These are phyloP conservation scores for Coremacera marginata DNA, from an alignment of 2,888 invertebrate species.

Conservation along the genomic window DNA sequence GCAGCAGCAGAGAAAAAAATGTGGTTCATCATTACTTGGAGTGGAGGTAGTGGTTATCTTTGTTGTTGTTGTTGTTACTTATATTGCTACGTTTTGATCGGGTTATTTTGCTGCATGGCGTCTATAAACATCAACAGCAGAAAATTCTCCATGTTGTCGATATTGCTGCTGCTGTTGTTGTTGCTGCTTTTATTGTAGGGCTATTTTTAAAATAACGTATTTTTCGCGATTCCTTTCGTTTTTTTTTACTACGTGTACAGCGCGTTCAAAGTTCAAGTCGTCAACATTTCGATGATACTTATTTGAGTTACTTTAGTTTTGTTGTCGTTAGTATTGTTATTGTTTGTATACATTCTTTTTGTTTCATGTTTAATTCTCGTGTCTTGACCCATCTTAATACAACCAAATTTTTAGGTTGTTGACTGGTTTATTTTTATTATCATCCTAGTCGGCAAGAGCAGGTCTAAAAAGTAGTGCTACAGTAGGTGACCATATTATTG, in stretches of 20 bases:
- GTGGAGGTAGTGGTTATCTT: conserved; percentile 13
- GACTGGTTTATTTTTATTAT: too few relatives aligned
- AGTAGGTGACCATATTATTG: too few relatives aligned
- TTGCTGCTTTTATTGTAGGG: neutral
- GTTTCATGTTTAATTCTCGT: neutral
- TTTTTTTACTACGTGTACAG: neutral
- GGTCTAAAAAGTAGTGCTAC: too few relatives aligned
- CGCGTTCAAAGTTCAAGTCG: neutral
- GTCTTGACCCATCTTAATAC: neutral
- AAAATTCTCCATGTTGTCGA: neutral
- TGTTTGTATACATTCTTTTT: neutral
- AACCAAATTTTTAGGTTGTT: too few relatives aligned
- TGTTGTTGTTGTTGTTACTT: neutral
- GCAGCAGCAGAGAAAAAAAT: neutral
- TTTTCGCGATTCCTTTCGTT: neutral
- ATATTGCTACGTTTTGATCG: neutral
- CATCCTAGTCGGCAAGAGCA: too few relatives aligned
- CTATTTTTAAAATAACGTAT: conserved; percentile 23
- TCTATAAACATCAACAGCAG: neutral
- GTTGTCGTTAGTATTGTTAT: neutral
- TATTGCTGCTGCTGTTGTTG: neutral
- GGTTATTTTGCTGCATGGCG: neutral
- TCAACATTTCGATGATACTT: neutral
- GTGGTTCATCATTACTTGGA: conserved; percentile 26
- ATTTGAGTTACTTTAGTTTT: neutral